These are phyloP conservation scores for Apantesis nais DNA, from an alignment of 2,888 invertebrate genomes.

Conservation along the genomic window DNA sequence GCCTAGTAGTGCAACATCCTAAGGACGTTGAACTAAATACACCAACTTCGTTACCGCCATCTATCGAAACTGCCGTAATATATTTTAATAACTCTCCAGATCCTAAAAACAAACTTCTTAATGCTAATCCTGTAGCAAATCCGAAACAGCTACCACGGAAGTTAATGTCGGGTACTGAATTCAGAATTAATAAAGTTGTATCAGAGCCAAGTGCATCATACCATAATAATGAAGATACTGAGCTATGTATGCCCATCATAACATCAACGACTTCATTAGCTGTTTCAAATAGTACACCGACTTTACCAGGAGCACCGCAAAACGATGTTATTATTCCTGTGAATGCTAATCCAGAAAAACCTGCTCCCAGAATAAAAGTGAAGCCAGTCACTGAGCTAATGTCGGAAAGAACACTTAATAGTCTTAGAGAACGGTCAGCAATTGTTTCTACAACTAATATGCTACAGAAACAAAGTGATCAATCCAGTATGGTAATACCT, in stretches of 20 bases:
- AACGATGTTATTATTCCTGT: not conserved
- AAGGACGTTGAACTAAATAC: not conserved
- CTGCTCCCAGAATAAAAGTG: conserved; percentile 72
- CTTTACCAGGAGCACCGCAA: conserved; percentile 22
- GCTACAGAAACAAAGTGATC: conserved; percentile 8
- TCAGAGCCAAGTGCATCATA: conserved; percentile 10
- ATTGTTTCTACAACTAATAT: conserved; percentile 13
- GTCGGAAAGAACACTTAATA: conserved; percentile 57
- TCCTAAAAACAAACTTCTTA: conserved; percentile 48
- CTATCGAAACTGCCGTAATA: conserved; percentile 24
- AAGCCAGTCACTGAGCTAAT: conserved; percentile 74
- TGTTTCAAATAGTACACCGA: conserved; percentile 16
- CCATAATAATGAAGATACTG: conserved; percentile 25
- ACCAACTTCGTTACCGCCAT: not conserved
- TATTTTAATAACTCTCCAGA: conserved; percentile 28
- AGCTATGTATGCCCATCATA: conserved; percentile 66
- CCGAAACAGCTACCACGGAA: conserved; percentile 73
- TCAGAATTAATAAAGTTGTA: conserved; percentile 21
- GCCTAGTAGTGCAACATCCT: not conserved
- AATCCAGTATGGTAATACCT: not conserved
- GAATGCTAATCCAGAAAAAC: conserved; percentile 10
- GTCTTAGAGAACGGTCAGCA: conserved; percentile 32
- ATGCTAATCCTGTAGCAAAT: conserved; percentile 72
- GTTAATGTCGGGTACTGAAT: conserved; percentile 27
- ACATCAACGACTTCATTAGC: conserved; percentile 69